Evolutionary conservation across 2,113 vertebrate species (phyloP).

Genomic region (Rhea americana): DNA sequence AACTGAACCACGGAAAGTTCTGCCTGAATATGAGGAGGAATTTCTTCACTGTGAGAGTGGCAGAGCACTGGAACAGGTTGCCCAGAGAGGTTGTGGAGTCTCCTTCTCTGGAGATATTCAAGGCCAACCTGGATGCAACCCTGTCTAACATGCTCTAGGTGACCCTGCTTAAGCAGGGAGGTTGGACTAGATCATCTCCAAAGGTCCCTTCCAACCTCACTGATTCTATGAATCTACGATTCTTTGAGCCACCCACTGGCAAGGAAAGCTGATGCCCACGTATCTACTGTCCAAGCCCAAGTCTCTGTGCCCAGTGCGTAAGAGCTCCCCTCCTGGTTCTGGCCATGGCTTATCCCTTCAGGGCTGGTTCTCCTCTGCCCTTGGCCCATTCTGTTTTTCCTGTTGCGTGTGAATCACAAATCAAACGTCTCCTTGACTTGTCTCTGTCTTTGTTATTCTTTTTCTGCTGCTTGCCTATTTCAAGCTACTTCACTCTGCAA

Average conservation of each 20-base stretch:
- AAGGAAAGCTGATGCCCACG: fast-evolving
- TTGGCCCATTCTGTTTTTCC: neutral
- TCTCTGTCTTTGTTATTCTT: neutral
- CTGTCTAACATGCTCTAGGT: too few relatives aligned
- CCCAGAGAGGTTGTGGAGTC: too few relatives aligned
- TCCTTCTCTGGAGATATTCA: too few relatives aligned
- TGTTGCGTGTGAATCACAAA: neutral
- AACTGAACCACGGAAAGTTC: too few relatives aligned
- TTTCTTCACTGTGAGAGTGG: too few relatives aligned
- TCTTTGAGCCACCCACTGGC: neutral
- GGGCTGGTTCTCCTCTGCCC: neutral
- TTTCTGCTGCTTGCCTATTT: neutral
- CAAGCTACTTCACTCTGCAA: neutral
- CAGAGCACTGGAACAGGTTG: too few relatives aligned
- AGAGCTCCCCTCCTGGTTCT: neutral
- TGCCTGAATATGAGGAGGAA: too few relatives aligned
- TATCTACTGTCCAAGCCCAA: neutral
- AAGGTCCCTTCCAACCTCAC: too few relatives aligned
- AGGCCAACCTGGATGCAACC: too few relatives aligned
- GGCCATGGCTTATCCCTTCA: neutral
- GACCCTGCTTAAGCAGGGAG: too few relatives aligned
- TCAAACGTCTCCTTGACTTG: neutral
- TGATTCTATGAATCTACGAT: too few relatives aligned
- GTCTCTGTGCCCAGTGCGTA: neutral
- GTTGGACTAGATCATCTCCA: too few relatives aligned